Conservation (phyloP, 1,140 invertebrate genomes). For the Oncopodura yosiiana region DNA sequence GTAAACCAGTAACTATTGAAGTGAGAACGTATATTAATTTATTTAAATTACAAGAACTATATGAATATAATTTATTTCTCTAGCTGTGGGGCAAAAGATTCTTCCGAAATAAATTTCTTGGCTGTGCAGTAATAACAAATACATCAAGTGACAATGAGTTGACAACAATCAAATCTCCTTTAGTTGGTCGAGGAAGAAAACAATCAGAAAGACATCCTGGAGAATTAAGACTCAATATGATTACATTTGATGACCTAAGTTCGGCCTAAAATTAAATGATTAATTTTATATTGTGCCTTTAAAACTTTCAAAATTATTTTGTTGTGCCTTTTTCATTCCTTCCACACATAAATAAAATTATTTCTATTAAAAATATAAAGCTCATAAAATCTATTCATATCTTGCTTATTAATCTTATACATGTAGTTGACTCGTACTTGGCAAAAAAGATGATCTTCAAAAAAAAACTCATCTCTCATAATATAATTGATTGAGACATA, state of each 20-base stretch:
- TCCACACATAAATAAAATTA: too few relatives aligned
- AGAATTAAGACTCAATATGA: conserved; percentile 19
- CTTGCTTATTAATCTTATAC: too few relatives aligned
- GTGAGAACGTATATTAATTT: conserved; percentile 10
- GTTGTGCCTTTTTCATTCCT: too few relatives aligned
- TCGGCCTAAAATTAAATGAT: conserved; percentile 21
- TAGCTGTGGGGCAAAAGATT: conserved; percentile 29
- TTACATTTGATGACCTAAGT: conserved; percentile 28
- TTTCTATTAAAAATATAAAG: too few relatives aligned
- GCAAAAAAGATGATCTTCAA: too few relatives aligned
- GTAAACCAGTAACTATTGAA: conserved; percentile 31
- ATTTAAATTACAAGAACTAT: background rate
- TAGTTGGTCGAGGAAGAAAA: conserved; percentile 29
- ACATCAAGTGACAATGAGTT: conserved; percentile 23
- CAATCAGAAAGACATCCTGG: conserved; percentile 28
- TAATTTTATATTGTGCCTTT: too few relatives aligned
- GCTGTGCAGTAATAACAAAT: conserved; percentile 25
- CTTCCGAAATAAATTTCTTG: conserved; percentile 29
- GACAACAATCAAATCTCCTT: conserved; percentile 16
- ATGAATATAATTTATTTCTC: background rate
- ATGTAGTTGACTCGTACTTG: too few relatives aligned
- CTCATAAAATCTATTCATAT: too few relatives aligned
- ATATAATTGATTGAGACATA: too few relatives aligned
- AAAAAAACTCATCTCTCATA: too few relatives aligned
- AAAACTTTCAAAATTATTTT: too few relatives aligned